Evolutionary conservation across 1,140 invertebrate species (phyloP).

Genomic region (Drosophila bipectinata): DNA sequence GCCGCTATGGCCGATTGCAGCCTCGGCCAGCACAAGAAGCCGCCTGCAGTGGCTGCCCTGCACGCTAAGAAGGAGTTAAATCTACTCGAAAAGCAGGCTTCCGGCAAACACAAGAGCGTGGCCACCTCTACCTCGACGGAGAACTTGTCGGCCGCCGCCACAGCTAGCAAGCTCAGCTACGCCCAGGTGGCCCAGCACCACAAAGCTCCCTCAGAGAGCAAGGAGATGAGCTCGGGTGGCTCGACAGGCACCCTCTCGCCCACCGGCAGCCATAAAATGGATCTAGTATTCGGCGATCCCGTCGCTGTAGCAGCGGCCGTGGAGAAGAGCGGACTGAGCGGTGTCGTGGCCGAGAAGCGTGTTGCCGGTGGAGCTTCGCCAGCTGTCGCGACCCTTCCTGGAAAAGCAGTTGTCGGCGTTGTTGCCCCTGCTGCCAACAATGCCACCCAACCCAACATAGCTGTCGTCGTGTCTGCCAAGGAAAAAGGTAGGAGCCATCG

Average conservation of each 20-base stretch:
- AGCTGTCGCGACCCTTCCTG: slow-evolving; percentile 9
- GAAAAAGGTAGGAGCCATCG: slow-evolving; percentile 53
- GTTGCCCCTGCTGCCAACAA: slow-evolving; percentile 12
- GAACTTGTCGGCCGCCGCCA: slow-evolving; percentile 68
- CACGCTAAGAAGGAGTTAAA: slow-evolving; percentile 73
- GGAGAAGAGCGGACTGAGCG: slow-evolving; percentile 48
- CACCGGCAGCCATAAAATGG: slow-evolving; percentile 64
- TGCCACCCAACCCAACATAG: slow-evolving; percentile 20
- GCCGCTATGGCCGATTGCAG: slow-evolving; percentile 67
- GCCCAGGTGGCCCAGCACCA: slow-evolving; percentile 92
- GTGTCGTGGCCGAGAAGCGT: slow-evolving; percentile 48
- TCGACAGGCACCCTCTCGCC: slow-evolving; percentile 50
- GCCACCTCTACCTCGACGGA: slow-evolving; percentile 81
- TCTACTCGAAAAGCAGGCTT: slow-evolving; percentile 49
- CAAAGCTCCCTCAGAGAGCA: slow-evolving; percentile 83
- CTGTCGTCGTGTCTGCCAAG: slow-evolving; percentile 39
- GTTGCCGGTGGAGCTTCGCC: slow-evolving; percentile 26
- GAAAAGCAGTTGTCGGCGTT: slow-evolving; percentile 29
- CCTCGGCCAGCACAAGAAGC: slow-evolving; percentile 74
- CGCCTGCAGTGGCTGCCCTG: slow-evolving; percentile 59
- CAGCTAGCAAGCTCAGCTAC: slow-evolving; percentile 90
- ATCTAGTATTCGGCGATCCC: slow-evolving; percentile 55
- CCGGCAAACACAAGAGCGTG: slow-evolving; percentile 73
- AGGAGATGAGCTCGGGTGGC: slow-evolving; percentile 45
- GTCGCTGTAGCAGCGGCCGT: slow-evolving; percentile 14